Conservation (phyloP, 2,888 invertebrate genomes). For the Minunthozetes semirufus region DNA sequence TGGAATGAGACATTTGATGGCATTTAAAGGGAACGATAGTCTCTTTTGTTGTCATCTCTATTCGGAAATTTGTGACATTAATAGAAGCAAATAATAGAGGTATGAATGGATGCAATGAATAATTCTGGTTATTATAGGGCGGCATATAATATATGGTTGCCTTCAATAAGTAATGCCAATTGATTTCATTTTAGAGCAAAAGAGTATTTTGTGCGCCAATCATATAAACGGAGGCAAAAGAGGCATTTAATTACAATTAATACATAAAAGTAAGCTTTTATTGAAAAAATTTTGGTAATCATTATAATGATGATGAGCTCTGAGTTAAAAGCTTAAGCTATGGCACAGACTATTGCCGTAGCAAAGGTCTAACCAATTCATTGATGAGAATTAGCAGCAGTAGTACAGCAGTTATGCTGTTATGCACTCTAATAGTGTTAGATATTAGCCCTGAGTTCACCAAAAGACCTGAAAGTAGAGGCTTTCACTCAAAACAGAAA, state of each 20-base stretch:
- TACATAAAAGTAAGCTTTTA: slow-evolving; percentile 22
- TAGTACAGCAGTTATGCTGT: neutral
- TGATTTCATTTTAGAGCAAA: slow-evolving; percentile 13
- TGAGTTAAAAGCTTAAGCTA: slow-evolving; percentile 12
- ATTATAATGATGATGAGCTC: slow-evolving; percentile 21
- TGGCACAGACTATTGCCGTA: neutral
- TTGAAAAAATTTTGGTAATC: slow-evolving; percentile 27
- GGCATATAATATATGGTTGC: neutral
- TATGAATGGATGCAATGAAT: neutral
- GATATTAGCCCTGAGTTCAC: slow-evolving; percentile 9
- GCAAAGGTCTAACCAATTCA: neutral
- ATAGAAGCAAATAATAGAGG: slow-evolving; percentile 3
- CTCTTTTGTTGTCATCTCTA: neutral
- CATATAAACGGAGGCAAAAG: neutral
- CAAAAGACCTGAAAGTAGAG: neutral
- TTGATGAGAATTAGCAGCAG: slow-evolving; percentile 29
- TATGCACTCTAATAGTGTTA: slow-evolving; percentile 29
- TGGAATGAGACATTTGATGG: neutral
- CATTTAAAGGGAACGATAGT: slow-evolving; percentile 2
- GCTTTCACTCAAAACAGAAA: neutral
- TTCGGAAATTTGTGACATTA: slow-evolving; percentile 20
- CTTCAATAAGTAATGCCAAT: slow-evolving; percentile 4
- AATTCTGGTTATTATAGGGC: neutral
- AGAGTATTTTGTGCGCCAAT: neutral
- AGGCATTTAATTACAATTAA: slow-evolving; percentile 29